Base-by-base conservation (phyloP, 1,140 invertebrate genomes). In the Drosophila rufa region DNA sequence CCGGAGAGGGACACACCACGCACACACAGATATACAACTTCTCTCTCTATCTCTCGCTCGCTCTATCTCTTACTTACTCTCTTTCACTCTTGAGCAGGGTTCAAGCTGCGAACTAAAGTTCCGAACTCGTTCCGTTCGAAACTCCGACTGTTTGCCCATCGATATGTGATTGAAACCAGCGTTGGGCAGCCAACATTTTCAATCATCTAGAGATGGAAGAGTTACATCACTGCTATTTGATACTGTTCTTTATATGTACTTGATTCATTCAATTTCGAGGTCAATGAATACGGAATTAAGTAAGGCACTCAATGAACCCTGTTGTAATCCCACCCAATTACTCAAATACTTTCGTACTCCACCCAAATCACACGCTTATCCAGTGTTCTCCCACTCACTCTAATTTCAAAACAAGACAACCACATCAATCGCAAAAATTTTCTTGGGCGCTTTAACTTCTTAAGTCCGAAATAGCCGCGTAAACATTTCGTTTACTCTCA, bases 391-490 rank as follows among this genome's bases (percentile, higher is more conserved):
- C 89, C 84, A 89, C 79, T 89, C 90, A 91, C 77, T 90, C 73
- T 59, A 87, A 80, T 82, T 77, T 69, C 56, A 83, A 89, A 58
- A 73, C 74, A 76, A 67, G 27, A 22, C 50, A 60, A 80, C 64
- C 67, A 76, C 71, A 42, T 56, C 75, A 59, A 84, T 64, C 55
- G 48, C 59, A 51, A 71, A 58, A 76, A 62, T 60, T 62, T 43
- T 45, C 57, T 85, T 91, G 91, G 91, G 91, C 91, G 91, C 91
- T 90, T 87, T 92, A 92, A 92, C 91, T 92, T 83, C 80, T 70
- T 69, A 92, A 92, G 91, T 77, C 91, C 84, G 91, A 92, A 92
- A 92, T 92, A 92, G 91, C 91, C 91, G 91, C 91, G 84, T 92
- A 92, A 92, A 92, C 80, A 91, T 90, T 92, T 92, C 91, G 85